phyloP scores from a whole-genome alignment of 2,113 vertebrate species.

The Xenotilapia caudafasciata region DNA sequence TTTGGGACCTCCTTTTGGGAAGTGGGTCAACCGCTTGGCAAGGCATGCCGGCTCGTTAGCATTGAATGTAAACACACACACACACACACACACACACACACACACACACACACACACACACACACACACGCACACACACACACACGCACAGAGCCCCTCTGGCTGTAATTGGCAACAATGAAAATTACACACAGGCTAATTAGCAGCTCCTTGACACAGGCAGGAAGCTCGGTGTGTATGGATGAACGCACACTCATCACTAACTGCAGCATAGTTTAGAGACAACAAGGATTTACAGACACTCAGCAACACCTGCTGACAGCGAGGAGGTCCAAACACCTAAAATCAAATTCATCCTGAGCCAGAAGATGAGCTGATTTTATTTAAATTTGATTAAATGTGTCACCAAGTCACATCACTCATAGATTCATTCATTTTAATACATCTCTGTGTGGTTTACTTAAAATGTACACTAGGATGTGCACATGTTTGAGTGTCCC shows the following conservation, averaged over 20 bases:
- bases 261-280: background rate
- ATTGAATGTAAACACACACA: background rate
- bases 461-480: background rate
- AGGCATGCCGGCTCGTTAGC: background rate
- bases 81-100: background rate
- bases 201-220: background rate
- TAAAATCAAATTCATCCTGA: background rate
- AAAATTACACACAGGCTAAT: background rate
- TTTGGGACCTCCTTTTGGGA: background rate
- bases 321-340: background rate
- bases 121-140: background rate
- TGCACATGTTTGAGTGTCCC: background rate
- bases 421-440: background rate
- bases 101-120: background rate
- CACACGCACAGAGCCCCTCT: background rate
- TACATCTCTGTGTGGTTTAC: background rate
- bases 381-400: background rate
- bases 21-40: slow-evolving; percentile 21
- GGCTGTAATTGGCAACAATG: background rate
- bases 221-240: background rate
- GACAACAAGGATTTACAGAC: background rate
- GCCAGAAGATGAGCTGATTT: background rate
- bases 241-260: background rate
- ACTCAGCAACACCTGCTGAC: background rate
- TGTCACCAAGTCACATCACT: background rate